Percentiles rank a stretch among this genome's conserved stretches.
These are phyloP conservation scores for Scartelaos histophorus DNA, from an alignment of 2,113 vertebrate genomes.

Conservation along the genomic window DNA sequence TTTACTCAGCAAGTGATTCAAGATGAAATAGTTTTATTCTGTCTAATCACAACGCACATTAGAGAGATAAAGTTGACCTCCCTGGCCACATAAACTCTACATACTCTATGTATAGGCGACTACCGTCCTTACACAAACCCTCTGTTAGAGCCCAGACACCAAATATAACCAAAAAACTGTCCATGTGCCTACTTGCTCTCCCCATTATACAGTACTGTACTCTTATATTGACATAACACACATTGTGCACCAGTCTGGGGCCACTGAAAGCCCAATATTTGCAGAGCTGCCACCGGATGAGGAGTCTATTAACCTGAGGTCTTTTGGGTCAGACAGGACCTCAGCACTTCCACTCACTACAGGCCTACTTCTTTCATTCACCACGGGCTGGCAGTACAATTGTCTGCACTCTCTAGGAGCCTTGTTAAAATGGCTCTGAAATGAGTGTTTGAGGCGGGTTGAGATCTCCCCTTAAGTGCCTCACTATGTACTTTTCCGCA, in stretches of 20 bases:
- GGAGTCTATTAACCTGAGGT: conserved; percentile 52
- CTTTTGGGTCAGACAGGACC: conserved; percentile 33
- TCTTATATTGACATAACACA: neutral
- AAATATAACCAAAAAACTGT: neutral
- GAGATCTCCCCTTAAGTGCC: conserved; percentile 46
- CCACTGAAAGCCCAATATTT: neutral
- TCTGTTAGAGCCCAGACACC: too few species aligned
- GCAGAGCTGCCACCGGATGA: conserved; percentile 37
- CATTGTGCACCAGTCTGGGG: neutral
- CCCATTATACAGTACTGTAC: neutral
- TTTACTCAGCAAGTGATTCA: too few species aligned
- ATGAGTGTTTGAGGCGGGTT: conserved; percentile 27
- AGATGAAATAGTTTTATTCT: too few species aligned
- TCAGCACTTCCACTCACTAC: conserved; percentile 31
- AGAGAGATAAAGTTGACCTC: too few species aligned
- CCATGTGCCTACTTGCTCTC: neutral
- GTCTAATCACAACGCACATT: too few species aligned
- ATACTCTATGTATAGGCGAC: too few species aligned
- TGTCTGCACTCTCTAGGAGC: conserved; percentile 14
- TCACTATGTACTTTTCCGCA: conserved; percentile 34
- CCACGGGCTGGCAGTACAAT: conserved; percentile 14
- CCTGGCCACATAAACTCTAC: too few species aligned
- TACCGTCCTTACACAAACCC: too few species aligned
- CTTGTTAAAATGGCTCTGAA: conserved; percentile 31
- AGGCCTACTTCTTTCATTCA: conserved; percentile 16